These are phyloP conservation scores for Anser cygnoides DNA, from an alignment of 2,113 vertebrate species.

Conservation along the genomic window DNA sequence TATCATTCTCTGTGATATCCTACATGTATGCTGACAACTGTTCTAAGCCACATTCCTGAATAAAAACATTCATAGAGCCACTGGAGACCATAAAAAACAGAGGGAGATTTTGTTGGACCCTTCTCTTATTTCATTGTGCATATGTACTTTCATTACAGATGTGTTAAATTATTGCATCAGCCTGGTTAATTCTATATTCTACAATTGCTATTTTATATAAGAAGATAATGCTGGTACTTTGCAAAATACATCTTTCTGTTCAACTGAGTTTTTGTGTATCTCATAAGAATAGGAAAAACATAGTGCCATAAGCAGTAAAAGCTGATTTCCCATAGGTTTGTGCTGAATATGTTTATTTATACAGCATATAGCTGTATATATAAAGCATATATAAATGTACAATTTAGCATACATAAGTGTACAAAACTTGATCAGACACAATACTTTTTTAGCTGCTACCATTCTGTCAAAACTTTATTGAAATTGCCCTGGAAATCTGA, in stretches of 20 bases:
- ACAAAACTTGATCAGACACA: not conserved
- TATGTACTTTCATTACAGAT: not conserved
- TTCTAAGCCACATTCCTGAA: not conserved
- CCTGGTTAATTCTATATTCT: not conserved
- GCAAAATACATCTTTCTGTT: not conserved
- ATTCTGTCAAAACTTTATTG: not conserved
- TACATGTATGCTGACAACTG: not conserved
- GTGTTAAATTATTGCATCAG: not conserved
- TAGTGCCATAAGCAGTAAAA: not conserved
- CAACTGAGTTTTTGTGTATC: not conserved
- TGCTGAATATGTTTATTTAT: not conserved
- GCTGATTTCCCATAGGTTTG: not conserved
- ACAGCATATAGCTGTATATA: too few species aligned
- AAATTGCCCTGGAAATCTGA: not conserved
- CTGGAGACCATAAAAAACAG: not conserved
- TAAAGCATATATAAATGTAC: not conserved
- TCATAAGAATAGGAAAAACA: not conserved
- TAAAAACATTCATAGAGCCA: not conserved
- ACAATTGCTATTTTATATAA: not conserved
- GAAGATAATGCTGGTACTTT: not conserved
- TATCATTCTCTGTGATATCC: not conserved
- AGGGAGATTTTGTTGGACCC: not conserved
- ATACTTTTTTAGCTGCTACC: not conserved
- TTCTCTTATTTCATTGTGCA: not conserved
- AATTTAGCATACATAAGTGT: not conserved